Conservation (phyloP, 2,888 invertebrate species). For the Lapara coniferarum region DNA sequence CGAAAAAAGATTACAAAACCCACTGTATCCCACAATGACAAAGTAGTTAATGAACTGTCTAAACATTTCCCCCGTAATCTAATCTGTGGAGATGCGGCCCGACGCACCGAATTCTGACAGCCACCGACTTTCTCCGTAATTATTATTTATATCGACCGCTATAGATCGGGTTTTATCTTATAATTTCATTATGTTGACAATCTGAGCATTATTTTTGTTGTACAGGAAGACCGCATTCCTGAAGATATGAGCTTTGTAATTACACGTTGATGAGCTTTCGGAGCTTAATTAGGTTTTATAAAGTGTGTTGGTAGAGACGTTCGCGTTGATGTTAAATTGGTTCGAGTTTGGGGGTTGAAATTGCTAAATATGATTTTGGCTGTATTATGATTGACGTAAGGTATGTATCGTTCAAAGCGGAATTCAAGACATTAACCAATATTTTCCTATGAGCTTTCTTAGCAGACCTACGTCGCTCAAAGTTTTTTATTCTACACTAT, state of each 20-base stretch:
- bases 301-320: background rate
- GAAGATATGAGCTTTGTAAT: background rate
- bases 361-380: background rate
- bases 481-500: too few relatives aligned
- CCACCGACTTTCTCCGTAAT: slow-evolving; percentile 75
- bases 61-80: slow-evolving; percentile 66
- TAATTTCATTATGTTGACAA: slow-evolving; percentile 55
- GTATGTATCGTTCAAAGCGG: too few relatives aligned
- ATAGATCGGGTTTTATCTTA: slow-evolving; percentile 38
- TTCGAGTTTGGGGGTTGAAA: background rate
- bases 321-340: background rate
- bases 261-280: slow-evolving; percentile 19
- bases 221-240: slow-evolving; percentile 29
- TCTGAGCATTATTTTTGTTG: slow-evolving; percentile 46
- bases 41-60: slow-evolving; percentile 54
- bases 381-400: background rate
- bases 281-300: slow-evolving; percentile 12
- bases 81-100: slow-evolving; percentile 46
- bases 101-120: slow-evolving; percentile 54
- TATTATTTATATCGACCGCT: slow-evolving; percentile 64
- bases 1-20: background rate
- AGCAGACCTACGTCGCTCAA: too few relatives aligned
- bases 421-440: too few relatives aligned
- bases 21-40: slow-evolving; percentile 39
- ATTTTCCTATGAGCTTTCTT: too few relatives aligned